Percentiles rank a stretch among this genome's conserved stretches.
Evolutionary conservation across 1,140 invertebrate genomes (phyloP).

Genomic region (Drosophila nigrodunni): DNA sequence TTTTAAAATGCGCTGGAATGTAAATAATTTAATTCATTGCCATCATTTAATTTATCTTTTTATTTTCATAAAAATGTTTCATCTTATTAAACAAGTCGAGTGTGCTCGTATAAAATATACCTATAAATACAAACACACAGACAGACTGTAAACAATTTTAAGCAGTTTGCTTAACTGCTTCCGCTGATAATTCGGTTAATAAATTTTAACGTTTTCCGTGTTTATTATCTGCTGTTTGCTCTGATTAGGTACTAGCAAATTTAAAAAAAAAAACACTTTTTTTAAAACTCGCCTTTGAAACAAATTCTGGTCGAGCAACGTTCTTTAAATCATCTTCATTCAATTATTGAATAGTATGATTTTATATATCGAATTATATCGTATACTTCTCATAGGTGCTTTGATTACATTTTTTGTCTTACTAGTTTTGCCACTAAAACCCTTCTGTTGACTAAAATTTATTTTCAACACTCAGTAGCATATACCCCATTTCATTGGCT

Average conservation of each 20-base stretch:
- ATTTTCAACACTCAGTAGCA: too few species aligned
- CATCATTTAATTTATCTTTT: background rate
- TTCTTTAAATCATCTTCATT: too few species aligned
- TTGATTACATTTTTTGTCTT: too few species aligned
- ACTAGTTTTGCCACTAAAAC: too few species aligned
- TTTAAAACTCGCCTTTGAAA: too few species aligned
- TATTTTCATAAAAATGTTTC: background rate
- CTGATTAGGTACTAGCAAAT: background rate
- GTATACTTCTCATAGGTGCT: too few species aligned
- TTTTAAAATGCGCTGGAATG: background rate
- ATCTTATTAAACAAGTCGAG: background rate
- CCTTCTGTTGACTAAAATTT: too few species aligned
- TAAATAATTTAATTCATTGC: background rate
- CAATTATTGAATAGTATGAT: too few species aligned
- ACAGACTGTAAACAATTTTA: slow-evolving; percentile 2
- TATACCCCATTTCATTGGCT: background rate
- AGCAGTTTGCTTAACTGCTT: background rate
- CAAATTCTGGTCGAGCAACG: too few species aligned
- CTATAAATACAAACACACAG: background rate
- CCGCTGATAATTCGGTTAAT: background rate
- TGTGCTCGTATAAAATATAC: background rate
- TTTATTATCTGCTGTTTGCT: slow-evolving; percentile 7
- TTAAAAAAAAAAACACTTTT: too few species aligned
- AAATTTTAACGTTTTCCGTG: background rate
- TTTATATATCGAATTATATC: too few species aligned